Evolutionary conservation across 2,888 invertebrate species (phyloP), one percentile per base, ranked within the genome.

Genomic region (Hirtodrosophila duncani): DNA sequence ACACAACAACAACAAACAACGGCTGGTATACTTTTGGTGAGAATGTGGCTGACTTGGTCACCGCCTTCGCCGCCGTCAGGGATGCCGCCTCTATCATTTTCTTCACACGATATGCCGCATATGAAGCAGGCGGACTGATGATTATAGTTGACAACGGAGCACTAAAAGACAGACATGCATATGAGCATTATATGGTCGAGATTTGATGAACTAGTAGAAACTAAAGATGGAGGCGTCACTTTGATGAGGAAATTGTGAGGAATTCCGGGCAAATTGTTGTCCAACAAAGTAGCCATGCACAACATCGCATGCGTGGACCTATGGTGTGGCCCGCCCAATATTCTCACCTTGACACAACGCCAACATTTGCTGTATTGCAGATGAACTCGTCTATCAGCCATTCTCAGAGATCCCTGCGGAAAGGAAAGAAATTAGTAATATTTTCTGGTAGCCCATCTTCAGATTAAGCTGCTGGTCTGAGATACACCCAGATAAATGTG

Each of bases 61-160:
- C 91, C 91, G 31, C 94, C 96, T 81, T 95, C 95, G 34, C 93
- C 93, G 43, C 93, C 93, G 68, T 79, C 74, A 13, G 51, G 29
- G 14, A 41, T n/a, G n/a, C n/a, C n/a, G n/a, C n/a, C n/a, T n/a
- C n/a, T 92, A 66, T 94, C 93, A 57, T 95, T 95, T 75, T 97
- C 96, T 68, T 92, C 91, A 49, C 96, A 89, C 37, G 95, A 93
- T 9, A 96, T 93, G 75, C 92, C 92, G 86, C 99, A 99, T 84
- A 97, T 94, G 87, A 97, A 99, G 86, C 99, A 99, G 51, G 92
- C 91, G 81, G 95, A 95, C 52, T 99, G 91, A 55, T 98, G 90
- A 87, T 97, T 96, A 86, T 99, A 99, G 88, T 99, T 99, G 85
- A 96, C 96, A 20, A 95, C 94, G 44, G 96, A 96, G 89, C 99